phyloP scores from a whole-genome alignment of 2,113 vertebrate genomes.

The Trachemys scripta region DNA sequence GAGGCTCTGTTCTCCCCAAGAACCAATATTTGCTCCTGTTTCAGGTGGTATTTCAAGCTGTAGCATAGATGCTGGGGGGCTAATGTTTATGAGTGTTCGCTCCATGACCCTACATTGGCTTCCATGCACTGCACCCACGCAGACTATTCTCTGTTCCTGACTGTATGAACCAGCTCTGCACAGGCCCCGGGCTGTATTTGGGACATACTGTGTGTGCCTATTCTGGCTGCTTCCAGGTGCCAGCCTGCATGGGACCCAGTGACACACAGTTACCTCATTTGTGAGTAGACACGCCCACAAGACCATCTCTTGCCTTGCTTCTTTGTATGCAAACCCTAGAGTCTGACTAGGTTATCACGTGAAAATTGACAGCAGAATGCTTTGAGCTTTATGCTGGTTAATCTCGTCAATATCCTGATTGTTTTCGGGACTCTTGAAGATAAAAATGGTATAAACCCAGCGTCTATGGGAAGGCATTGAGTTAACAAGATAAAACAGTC shows the following conservation, averaged over 20 bases:
- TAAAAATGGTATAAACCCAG: constrained; percentile 73
- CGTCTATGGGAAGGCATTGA: constrained; percentile 56
- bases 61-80: not conserved
- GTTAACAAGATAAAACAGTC: constrained; percentile 69
- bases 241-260: not conserved
- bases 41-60: not conserved
- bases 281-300: not conserved
- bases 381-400: constrained; percentile 50
- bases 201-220: not conserved
- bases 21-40: not conserved
- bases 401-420: constrained; percentile 81
- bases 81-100: not conserved
- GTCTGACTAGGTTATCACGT: constrained; percentile 15
- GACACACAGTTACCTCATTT: not conserved
- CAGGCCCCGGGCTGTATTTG: not conserved
- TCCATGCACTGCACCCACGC: not conserved
- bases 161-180: not conserved
- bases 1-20: not conserved
- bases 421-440: constrained; percentile 73
- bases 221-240: not conserved
- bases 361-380: constrained; percentile 24
- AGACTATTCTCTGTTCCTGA: not conserved
- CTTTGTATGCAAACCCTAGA: constrained; percentile 78
- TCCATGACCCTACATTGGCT: not conserved
- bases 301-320: not conserved